These are phyloP conservation scores for Ctenodactylus gundi DNA, from an alignment of 2,113 vertebrate genomes.

Conservation along the genomic window DNA sequence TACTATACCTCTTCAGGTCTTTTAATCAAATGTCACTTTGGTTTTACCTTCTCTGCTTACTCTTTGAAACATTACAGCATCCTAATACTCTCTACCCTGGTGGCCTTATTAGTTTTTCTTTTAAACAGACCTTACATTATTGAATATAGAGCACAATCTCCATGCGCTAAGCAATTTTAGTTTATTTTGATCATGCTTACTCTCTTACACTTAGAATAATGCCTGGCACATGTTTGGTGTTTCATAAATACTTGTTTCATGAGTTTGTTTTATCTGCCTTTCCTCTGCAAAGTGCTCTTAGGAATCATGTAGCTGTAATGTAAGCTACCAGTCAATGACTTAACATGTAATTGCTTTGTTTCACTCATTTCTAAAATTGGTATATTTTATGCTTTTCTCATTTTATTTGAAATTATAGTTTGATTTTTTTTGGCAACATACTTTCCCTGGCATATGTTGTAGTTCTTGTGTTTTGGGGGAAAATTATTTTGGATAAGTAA, in stretches of 20 bases:
- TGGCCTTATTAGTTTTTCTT: slow-evolving; percentile 5
- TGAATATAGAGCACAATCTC: not conserved
- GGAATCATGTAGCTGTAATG: not conserved
- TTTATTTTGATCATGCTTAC: slow-evolving; percentile 23
- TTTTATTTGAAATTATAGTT: slow-evolving; percentile 36
- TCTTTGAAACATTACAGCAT: not conserved
- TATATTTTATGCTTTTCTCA: not conserved
- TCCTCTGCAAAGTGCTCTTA: not conserved
- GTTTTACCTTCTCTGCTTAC: not conserved
- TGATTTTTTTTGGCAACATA: not conserved
- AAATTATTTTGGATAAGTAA: slow-evolving; percentile 16
- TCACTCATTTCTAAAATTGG: not conserved
- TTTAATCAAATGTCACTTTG: not conserved
- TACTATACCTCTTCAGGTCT: not conserved
- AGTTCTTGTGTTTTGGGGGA: not conserved
- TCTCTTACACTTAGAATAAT: not conserved
- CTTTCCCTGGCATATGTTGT: not conserved
- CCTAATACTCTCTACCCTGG: not conserved
- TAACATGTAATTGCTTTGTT: not conserved
- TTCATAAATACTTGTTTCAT: not conserved
- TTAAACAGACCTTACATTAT: not conserved
- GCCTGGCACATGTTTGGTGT: not conserved
- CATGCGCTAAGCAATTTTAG: not conserved
- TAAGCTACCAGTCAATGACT: not conserved
- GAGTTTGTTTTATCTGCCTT: slow-evolving; percentile 27